phyloP scores from a whole-genome alignment of 2,888 invertebrate species.

The Catonia carolina region DNA sequence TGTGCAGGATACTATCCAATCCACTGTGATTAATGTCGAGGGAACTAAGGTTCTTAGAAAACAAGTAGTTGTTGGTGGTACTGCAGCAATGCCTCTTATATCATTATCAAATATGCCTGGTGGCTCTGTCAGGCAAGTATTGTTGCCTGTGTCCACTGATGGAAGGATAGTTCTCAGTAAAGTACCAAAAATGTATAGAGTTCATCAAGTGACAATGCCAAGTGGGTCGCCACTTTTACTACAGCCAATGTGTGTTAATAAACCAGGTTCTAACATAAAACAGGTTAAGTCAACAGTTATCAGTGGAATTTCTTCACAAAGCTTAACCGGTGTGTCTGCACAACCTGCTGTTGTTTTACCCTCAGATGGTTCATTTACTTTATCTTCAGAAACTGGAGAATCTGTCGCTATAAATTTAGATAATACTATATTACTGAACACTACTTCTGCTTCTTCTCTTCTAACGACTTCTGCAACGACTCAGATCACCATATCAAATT shows the following conservation, averaged over 20 bases:
- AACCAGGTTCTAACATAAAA: conserved; percentile 29
- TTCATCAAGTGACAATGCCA: conserved; percentile 36
- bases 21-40: conserved; percentile 37
- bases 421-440: conserved; percentile 32
- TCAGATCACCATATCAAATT: background rate
- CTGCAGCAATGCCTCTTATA: conserved; percentile 32
- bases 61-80: conserved; percentile 35
- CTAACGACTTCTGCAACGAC: conserved; percentile 2
- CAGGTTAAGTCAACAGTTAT: conserved; percentile 32
- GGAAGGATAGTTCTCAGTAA: conserved; percentile 35
- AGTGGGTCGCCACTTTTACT: conserved; percentile 29
- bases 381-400: conserved; percentile 29
- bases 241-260: conserved; percentile 32
- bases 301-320: conserved; percentile 43
- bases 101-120: conserved; percentile 27
- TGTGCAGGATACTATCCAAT: conserved; percentile 41
- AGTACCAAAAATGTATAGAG: conserved; percentile 36
- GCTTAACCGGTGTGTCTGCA: conserved; percentile 40
- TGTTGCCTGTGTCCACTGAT: conserved; percentile 34
- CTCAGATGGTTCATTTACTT: conserved; percentile 32
- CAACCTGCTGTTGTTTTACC: conserved; percentile 44
- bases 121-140: conserved; percentile 30
- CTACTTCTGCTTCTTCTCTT: conserved; percentile 39
- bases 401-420: conserved; percentile 40
- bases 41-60: conserved; percentile 35